Evolutionary conservation across 2,113 vertebrate genomes (phyloP).

Genomic region (Pterocles orientalis): DNA sequence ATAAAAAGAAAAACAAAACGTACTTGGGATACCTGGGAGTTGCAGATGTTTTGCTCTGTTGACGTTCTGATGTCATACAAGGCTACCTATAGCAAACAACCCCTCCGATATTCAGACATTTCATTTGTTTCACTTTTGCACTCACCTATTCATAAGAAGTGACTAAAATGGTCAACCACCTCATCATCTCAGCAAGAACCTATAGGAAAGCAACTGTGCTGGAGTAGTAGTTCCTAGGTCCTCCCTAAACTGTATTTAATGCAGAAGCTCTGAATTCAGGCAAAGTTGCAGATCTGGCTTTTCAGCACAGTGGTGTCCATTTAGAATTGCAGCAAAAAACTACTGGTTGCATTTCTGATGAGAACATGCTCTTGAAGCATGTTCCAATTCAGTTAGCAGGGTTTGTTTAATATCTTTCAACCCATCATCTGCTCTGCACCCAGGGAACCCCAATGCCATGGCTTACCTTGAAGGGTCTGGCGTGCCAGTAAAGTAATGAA

Average conservation of each 20-base stretch:
- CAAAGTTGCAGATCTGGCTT: background rate
- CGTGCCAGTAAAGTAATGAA: conserved; percentile 84
- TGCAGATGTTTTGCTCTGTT: background rate
- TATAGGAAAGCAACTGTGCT: background rate
- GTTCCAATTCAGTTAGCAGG: background rate
- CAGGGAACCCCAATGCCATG: background rate
- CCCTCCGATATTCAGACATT: background rate
- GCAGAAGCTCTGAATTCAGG: background rate
- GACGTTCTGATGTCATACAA: background rate
- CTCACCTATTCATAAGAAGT: background rate
- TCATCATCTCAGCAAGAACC: background rate
- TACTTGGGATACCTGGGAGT: background rate
- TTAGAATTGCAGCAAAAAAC: background rate
- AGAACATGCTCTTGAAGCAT: background rate
- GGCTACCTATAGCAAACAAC: background rate
- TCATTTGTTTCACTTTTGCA: background rate
- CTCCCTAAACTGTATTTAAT: background rate
- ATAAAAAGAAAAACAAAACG: background rate
- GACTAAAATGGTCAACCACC: background rate
- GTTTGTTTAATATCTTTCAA: background rate
- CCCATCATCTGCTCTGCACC: background rate
- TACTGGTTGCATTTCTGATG: background rate
- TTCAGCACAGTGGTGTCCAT: background rate
- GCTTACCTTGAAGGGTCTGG: conserved; percentile 83
- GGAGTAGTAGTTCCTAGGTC: background rate